A percentile compares a stretch with the other conserved stretches of the same genome.
These are phyloP conservation scores for Blennius ocellaris DNA, from an alignment of 2,113 vertebrate genomes.

Conservation along the genomic window DNA sequence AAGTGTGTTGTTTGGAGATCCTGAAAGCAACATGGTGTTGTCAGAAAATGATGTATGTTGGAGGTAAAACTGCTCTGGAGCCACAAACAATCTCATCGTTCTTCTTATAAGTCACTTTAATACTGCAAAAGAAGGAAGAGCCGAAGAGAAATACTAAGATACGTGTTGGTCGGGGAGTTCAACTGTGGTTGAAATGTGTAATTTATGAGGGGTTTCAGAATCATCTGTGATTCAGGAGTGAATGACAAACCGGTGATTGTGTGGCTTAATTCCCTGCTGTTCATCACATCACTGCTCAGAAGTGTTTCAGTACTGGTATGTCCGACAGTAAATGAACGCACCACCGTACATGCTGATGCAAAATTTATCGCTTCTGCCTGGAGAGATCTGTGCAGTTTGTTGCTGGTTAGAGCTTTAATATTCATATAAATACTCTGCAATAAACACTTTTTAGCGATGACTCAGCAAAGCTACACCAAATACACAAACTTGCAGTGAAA, in stretches of 20 bases:
- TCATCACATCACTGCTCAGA: not conserved
- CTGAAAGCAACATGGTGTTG: not conserved
- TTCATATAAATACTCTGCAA: not conserved
- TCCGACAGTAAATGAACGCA: not conserved
- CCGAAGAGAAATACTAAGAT: too few species aligned
- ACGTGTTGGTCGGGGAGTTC: too few species aligned
- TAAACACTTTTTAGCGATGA: not conserved
- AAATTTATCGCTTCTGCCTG: not conserved
- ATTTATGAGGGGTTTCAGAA: too few species aligned
- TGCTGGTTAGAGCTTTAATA: not conserved
- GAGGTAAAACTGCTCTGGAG: slow-evolving; percentile 23
- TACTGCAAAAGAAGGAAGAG: too few species aligned
- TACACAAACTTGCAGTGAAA: too few species aligned
- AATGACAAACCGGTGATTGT: too few species aligned
- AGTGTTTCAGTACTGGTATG: not conserved
- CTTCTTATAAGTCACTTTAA: too few species aligned
- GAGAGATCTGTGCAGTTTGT: not conserved
- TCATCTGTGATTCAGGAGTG: too few species aligned
- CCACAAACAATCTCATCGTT: too few species aligned
- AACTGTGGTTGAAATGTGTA: too few species aligned
- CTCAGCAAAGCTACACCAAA: too few species aligned
- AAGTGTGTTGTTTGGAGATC: not conserved
- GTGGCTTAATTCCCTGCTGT: not conserved
- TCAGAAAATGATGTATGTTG: slow-evolving; percentile 10
- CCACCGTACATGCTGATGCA: not conserved